A percentile compares a stretch with the other conserved stretches of the same genome.
phyloP scores from a whole-genome alignment of 1,140 invertebrate species.

The Thaumetopoea pityocampa region DNA sequence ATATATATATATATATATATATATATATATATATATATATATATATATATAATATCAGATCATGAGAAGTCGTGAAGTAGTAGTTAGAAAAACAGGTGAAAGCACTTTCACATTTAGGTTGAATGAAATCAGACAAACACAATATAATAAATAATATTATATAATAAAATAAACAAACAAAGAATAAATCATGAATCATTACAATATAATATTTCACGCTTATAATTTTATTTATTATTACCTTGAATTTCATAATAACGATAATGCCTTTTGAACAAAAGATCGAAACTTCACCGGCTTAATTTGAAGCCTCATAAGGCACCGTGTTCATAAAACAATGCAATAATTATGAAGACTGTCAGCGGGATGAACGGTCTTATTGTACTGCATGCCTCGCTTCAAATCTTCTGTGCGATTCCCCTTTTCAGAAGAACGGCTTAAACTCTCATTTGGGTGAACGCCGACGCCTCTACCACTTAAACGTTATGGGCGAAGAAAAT shows the following conservation, averaged over 20 bases:
- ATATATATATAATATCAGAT: no score
- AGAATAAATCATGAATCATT: no score
- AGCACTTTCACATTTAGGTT: no score
- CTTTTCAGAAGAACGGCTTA: constrained; percentile 60
- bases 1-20: no score
- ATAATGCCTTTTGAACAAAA: constrained; percentile 18
- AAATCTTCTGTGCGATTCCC: constrained; percentile 65
- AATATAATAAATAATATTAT: no score
- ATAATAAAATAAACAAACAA: neutral
- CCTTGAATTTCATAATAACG: constrained; percentile 7
- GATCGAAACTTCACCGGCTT: constrained; percentile 35
- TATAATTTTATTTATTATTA: no score
- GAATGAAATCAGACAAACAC: no score
- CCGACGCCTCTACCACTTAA: constrained; percentile 55
- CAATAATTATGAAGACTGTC: constrained; percentile 52
- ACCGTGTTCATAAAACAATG: constrained; percentile 55
- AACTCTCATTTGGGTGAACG: constrained; percentile 62
- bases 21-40: no score
- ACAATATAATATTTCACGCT: no score
- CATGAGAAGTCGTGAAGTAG: no score
- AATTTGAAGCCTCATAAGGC: constrained; percentile 49
- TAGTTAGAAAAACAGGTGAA: no score
- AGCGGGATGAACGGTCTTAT: constrained; percentile 40
- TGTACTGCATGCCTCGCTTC: constrained; percentile 39
- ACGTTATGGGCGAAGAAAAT: constrained; percentile 62